These are phyloP conservation scores for Cinara cedri DNA, from an alignment of 2,888 invertebrate species.

Conservation along the genomic window DNA sequence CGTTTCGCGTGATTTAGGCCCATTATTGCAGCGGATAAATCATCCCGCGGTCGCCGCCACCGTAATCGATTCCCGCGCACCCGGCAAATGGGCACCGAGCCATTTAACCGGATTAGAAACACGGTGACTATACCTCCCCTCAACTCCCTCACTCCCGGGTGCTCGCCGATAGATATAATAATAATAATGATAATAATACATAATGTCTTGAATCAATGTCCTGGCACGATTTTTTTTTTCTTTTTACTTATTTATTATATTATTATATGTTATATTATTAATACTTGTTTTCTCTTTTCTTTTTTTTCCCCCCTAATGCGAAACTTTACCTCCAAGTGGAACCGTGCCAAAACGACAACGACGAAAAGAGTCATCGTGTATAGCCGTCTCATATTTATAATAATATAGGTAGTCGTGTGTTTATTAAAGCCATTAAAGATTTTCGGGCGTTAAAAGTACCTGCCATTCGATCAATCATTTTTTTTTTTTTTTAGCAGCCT, in stretches of 20 bases:
- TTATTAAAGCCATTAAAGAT: conserved; percentile 52
- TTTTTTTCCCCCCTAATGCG: not conserved
- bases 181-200: too few species aligned
- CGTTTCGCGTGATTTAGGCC: conserved; percentile 50
- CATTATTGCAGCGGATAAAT: conserved; percentile 41
- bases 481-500: conserved; percentile 23
- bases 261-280: not conserved
- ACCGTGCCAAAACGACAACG: conserved; percentile 47
- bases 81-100: conserved; percentile 52
- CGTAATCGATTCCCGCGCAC: conserved; percentile 40
- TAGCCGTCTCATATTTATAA: too few species aligned
- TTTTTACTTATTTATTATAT: conserved; percentile 12
- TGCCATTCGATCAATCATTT: conserved; percentile 48
- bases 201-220: conserved; percentile 55
- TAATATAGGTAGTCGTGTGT: conserved; percentile 16
- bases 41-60: conserved; percentile 34
- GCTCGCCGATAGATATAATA: not conserved
- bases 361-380: not conserved
- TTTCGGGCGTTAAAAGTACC: conserved; percentile 40
- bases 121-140: conserved; percentile 26
- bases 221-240: conserved; percentile 32
- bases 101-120: conserved; percentile 56
- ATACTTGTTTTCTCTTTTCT: not conserved
- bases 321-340: conserved; percentile 30
- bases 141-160: too few species aligned